phyloP scores from a whole-genome alignment of 2,113 vertebrate species.

The Psittacus erithacus region DNA sequence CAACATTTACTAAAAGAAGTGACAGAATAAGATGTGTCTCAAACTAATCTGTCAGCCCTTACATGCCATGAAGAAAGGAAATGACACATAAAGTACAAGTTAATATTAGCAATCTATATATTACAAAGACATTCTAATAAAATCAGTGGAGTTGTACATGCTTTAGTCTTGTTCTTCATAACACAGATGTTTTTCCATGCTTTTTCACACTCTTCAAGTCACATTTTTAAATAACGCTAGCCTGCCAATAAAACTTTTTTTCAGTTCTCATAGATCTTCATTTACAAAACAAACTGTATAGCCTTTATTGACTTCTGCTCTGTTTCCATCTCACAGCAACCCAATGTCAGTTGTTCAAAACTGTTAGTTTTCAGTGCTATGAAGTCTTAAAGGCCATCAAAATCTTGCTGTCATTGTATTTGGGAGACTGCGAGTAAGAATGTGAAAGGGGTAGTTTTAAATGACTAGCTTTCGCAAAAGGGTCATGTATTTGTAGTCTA shows the following conservation, averaged over 20 bases:
- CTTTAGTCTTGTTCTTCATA: neutral
- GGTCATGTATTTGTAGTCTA: neutral
- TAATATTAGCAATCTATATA: neutral
- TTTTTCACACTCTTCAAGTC: neutral
- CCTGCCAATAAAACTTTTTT: neutral
- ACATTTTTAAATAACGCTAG: neutral
- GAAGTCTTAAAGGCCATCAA: neutral
- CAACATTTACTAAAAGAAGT: neutral
- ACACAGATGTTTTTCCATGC: neutral
- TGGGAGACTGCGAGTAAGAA: accelerated
- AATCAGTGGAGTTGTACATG: neutral
- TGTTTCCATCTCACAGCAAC: neutral
- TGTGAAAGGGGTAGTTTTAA: neutral
- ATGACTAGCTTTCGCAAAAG: neutral
- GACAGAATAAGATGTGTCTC: neutral
- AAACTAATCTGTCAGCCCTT: neutral
- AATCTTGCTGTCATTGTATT: neutral
- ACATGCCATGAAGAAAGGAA: neutral
- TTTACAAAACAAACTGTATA: neutral
- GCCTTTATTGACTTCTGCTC: neutral
- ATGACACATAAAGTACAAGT: neutral
- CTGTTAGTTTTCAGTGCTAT: neutral
- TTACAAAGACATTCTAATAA: neutral
- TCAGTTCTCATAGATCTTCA: neutral
- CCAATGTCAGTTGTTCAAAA: neutral